Base-by-base conservation (phyloP, 2,888 invertebrate genomes). In the Acrobasis consociella region DNA sequence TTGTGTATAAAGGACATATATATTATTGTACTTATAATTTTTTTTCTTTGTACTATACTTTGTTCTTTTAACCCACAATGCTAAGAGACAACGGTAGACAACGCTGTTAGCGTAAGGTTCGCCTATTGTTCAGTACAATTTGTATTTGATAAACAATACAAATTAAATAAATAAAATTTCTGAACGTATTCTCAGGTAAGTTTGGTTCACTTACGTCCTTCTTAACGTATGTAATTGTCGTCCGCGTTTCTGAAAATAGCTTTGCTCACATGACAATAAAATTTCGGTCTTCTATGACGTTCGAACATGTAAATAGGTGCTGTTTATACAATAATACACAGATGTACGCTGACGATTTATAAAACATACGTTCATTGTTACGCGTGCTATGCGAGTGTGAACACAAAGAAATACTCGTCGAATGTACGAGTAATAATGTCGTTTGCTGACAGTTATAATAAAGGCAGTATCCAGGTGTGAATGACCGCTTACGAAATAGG, bases 291-390 rank as follows among this genome's bases (percentile, higher is more conserved):
- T 39, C 39, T 38, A 55, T 55, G 55, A 55, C 38, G 22, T 52
- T n/a, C 42, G 42, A 49, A 58, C 60, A 58, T 51, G 51, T 60
- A 49, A 42, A 50, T 60, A 59, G 16, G 39, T 39, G 15, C 15
- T 55, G 9, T 31, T 0, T 31, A 31, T 39, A 55, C 16, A 55
- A 60, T 46, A 31, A 62, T 70, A 73, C 70, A 65, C 69, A 69
- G 71, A 71, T 63, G 66, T 64, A 70, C 74, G 71, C 69, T 67
- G 65, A 70, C 63, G 70, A 70, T 78, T 81, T 79, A 76, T 76
- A 76, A 80, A 80, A 80, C 75, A 80, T 59, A 52, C 67, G 65
- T 69, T 73, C 76, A 77, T 79, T 81, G 80, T 81, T 74, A 64
- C 59, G 39, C 68, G 63, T 70, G 72, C 31, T 39, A 17, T 55